Conservation (phyloP, 2,888 invertebrate genomes). For the Sipha maydis region DNA sequence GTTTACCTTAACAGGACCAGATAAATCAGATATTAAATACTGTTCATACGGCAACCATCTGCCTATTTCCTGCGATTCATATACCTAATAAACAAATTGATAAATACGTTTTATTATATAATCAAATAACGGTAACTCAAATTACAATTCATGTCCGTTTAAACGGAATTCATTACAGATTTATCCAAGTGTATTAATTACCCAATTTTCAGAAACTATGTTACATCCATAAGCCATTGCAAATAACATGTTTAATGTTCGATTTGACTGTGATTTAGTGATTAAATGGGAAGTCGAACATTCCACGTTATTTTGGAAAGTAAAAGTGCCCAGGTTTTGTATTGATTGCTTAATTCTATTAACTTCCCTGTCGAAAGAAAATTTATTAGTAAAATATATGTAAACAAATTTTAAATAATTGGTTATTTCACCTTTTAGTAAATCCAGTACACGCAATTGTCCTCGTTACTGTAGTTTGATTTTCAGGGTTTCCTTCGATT, state of each 20-base stretch:
- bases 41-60: slow-evolving; percentile 40
- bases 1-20: slow-evolving; percentile 47
- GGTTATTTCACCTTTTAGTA: slow-evolving; percentile 13
- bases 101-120: too few species aligned
- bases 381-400: background rate
- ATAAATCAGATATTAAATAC: slow-evolving; percentile 38
- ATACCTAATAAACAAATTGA: slow-evolving; percentile 14
- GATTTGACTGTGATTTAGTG: slow-evolving; percentile 71
- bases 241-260: slow-evolving; percentile 80
- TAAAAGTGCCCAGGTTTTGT: slow-evolving; percentile 72
- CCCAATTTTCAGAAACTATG: slow-evolving; percentile 80
- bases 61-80: slow-evolving; percentile 16
- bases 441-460: slow-evolving; percentile 45
- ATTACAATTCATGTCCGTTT: background rate
- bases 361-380: slow-evolving; percentile 67
- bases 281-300: slow-evolving; percentile 82
- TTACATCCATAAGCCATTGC: slow-evolving; percentile 82
- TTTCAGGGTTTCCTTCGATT: too few species aligned
- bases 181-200: slow-evolving; percentile 66
- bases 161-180: too few species aligned
- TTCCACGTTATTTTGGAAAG: slow-evolving; percentile 74
- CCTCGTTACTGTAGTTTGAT: background rate
- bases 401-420: background rate
- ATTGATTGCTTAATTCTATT: slow-evolving; percentile 68
- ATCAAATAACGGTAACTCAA: background rate